Conservation (phyloP, 2,888 invertebrate species). For the Asteroscopus sphinx region DNA sequence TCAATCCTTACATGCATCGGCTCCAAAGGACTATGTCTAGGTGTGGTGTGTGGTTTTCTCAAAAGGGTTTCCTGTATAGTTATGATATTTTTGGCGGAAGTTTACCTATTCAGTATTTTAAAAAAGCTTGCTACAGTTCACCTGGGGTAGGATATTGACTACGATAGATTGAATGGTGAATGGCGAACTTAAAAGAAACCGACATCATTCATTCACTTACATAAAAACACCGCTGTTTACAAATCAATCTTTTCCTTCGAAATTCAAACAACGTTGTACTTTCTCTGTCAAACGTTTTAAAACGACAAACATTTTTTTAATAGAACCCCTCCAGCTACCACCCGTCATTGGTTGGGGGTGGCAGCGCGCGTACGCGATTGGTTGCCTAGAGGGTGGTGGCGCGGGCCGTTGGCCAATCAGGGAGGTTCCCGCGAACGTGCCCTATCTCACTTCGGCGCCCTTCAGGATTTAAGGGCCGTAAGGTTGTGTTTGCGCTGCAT, state of each 20-base stretch:
- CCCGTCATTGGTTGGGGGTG: conserved; percentile 63
- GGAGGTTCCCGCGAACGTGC: conserved; percentile 73
- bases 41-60: too few relatives aligned
- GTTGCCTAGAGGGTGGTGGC: conserved; percentile 69
- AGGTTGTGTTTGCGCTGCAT: conserved; percentile 86
- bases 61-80: too few relatives aligned
- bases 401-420: conserved; percentile 71
- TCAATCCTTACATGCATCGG: too few relatives aligned
- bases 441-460: conserved; percentile 81
- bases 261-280: conserved; percentile 51
- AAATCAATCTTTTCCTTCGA: conserved; percentile 48
- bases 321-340: conserved; percentile 52
- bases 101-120: too few relatives aligned
- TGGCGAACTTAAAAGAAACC: conserved; percentile 9
- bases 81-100: too few relatives aligned
- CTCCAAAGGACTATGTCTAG: too few relatives aligned
- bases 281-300: conserved; percentile 57
- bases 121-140: neutral
- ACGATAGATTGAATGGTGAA: conserved; percentile 19
- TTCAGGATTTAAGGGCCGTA: conserved; percentile 76
- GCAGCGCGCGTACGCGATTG: conserved; percentile 67
- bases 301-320: conserved; percentile 60
- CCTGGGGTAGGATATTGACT: neutral
- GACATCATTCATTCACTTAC: conserved; percentile 15
- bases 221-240: conserved; percentile 38